Percentiles rank a stretch among this genome's conserved stretches.
These are phyloP conservation scores for Tachystola acroxantha DNA, from an alignment of 2,888 invertebrate species.

Conservation along the genomic window DNA sequence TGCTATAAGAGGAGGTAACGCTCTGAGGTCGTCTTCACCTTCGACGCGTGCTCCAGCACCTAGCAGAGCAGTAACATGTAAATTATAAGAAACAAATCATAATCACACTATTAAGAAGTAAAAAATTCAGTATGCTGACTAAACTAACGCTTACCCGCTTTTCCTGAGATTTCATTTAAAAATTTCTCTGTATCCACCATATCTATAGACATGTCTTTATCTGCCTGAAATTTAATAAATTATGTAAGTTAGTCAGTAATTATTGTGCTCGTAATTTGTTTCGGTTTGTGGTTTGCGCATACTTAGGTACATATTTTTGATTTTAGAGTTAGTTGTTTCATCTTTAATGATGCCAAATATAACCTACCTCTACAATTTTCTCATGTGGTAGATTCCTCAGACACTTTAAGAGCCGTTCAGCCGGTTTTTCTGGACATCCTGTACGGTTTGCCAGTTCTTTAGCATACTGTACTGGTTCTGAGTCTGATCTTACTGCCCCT, in stretches of 20 bases:
- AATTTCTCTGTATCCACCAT: conserved; percentile 78
- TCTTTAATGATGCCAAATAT: too few species aligned
- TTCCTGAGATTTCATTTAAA: conserved; percentile 80
- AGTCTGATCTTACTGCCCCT: conserved; percentile 81
- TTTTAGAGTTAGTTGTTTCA: too few species aligned
- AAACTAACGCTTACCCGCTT: conserved; percentile 45
- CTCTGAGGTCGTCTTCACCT: conserved; percentile 81
- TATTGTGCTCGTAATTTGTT: too few species aligned
- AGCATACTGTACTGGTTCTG: conserved; percentile 80
- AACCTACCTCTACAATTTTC: conserved; percentile 51
- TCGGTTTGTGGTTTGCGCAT: too few species aligned
- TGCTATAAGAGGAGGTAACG: conserved; percentile 82
- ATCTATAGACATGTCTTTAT: conserved; percentile 76
- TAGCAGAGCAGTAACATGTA: conserved; percentile 3
- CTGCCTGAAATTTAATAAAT: conserved; percentile 73
- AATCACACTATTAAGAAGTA: background rate
- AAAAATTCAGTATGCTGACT: background rate
- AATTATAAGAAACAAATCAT: too few species aligned
- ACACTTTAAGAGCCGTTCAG: conserved; percentile 82
- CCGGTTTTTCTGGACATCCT: conserved; percentile 78
- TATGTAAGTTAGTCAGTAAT: background rate
- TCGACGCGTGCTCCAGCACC: conserved; percentile 84
- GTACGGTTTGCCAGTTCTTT: conserved; percentile 79
- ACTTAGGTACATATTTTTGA: too few species aligned
- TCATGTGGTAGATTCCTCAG: conserved; percentile 74